Conservation (phyloP, 2,113 vertebrate genomes). For the Sylvia atricapilla region DNA sequence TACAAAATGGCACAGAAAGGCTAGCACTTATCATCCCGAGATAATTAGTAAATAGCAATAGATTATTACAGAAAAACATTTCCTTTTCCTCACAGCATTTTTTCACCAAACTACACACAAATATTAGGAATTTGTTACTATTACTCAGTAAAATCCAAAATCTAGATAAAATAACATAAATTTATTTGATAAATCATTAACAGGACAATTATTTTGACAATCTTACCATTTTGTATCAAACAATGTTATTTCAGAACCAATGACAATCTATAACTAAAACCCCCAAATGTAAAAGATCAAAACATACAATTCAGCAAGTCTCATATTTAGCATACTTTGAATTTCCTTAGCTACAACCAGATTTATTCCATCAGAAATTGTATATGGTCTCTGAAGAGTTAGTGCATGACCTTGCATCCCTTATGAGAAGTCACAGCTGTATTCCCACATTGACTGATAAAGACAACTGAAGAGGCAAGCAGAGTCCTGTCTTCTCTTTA, state of each 20-base stretch:
- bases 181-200: not conserved
- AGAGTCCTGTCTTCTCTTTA: not conserved
- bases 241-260: not conserved
- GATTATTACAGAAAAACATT: not conserved
- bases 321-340: slow-evolving; percentile 37
- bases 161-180: not conserved
- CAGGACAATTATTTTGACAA: not conserved
- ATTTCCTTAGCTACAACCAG: slow-evolving; percentile 54
- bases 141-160: not conserved
- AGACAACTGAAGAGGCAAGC: slow-evolving; percentile 50
- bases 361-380: slow-evolving; percentile 57
- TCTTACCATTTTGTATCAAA: not conserved
- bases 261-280: not conserved
- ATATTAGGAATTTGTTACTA: not conserved
- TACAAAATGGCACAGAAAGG: not conserved
- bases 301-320: not conserved
- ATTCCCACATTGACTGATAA: slow-evolving; percentile 66
- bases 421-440: slow-evolving; percentile 66
- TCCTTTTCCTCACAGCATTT: not conserved
- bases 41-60: not conserved
- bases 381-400: slow-evolving; percentile 58
- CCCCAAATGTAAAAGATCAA: not conserved
- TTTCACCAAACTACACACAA: not conserved
- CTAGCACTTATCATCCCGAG: not conserved
- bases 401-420: slow-evolving; percentile 56